These are phyloP conservation scores for Artibeus lituratus DNA, from an alignment of 2,797 vertebrate genomes.

Conservation along the genomic window DNA sequence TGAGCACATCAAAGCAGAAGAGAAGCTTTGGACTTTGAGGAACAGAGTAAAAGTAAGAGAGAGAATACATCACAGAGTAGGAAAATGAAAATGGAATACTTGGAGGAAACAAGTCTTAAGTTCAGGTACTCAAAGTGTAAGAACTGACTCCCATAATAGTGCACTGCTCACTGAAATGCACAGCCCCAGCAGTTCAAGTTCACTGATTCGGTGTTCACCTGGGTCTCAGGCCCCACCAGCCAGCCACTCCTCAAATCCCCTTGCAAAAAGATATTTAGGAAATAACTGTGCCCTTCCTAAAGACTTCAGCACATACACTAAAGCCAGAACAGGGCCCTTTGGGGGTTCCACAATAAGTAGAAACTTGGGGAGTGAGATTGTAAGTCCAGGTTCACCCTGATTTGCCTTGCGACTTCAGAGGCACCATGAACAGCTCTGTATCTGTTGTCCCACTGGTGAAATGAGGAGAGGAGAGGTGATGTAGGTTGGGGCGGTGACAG, in stretches of 20 bases:
- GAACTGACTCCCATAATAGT: not conserved
- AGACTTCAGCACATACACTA: not conserved
- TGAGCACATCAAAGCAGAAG: not conserved
- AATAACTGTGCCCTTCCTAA: not conserved
- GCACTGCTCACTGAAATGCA: too few relatives aligned
- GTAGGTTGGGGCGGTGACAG: accelerated
- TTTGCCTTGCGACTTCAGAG: not conserved
- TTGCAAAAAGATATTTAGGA: not conserved
- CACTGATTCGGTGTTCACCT: not conserved
- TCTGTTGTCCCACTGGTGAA: not conserved
- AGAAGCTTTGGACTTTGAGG: not conserved
- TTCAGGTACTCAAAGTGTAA: not conserved
- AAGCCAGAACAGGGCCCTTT: not conserved
- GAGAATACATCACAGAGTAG: not conserved
- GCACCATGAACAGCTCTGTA: not conserved
- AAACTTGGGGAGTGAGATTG: not conserved
- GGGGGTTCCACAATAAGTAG: not conserved
- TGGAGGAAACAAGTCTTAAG: not conserved
- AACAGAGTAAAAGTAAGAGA: not conserved
- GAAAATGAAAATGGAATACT: not conserved
- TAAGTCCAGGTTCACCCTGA: not conserved
- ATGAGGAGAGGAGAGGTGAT: not conserved
- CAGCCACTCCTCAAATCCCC: not conserved
- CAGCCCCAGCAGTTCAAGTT: accelerated
- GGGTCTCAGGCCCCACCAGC: not conserved